Conservation (phyloP, 1,140 invertebrate species). For the Adelges cooleyi region DNA sequence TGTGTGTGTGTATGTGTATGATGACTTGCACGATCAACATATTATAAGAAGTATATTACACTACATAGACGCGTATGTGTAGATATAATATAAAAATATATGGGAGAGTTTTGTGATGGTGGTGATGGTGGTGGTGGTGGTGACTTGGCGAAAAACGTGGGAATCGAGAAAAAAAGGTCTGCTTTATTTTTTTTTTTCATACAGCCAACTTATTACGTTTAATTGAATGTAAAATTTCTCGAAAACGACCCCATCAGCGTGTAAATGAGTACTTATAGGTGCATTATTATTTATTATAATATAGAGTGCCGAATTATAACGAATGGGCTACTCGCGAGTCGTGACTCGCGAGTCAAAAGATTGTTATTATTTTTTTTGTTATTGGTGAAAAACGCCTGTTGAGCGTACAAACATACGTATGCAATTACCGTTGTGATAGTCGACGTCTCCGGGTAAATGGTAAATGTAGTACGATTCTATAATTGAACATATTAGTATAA, state of each 20-base stretch:
- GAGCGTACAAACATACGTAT: too few relatives aligned
- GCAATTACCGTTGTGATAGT: too few relatives aligned
- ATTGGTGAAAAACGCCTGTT: too few relatives aligned
- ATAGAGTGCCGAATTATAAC: too few relatives aligned
- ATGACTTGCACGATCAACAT: conserved; percentile 16
- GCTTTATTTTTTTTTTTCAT: conserved; percentile 4
- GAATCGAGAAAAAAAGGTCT: conserved; percentile 12
- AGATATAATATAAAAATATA: background rate
- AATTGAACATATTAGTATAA: too few relatives aligned
- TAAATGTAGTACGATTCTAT: too few relatives aligned
- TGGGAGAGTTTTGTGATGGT: background rate
- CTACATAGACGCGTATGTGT: background rate
- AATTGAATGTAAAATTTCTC: conserved; percentile 26
- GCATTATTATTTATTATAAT: too few relatives aligned
- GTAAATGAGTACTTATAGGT: background rate
- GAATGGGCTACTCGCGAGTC: too few relatives aligned
- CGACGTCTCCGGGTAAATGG: too few relatives aligned
- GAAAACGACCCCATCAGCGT: conserved; percentile 7
- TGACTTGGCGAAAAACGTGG: conserved; percentile 28
- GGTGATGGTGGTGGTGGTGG: background rate
- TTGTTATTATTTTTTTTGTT: too few relatives aligned
- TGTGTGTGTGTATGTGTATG: background rate
- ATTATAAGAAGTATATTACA: conserved; percentile 7
- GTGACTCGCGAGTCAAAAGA: too few relatives aligned
- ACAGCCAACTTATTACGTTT: conserved; percentile 13